Percentiles rank a stretch among this genome's conserved stretches.
Evolutionary conservation across 2,888 invertebrate species (phyloP).

Genomic region (Pachliopta kotzebuea): DNA sequence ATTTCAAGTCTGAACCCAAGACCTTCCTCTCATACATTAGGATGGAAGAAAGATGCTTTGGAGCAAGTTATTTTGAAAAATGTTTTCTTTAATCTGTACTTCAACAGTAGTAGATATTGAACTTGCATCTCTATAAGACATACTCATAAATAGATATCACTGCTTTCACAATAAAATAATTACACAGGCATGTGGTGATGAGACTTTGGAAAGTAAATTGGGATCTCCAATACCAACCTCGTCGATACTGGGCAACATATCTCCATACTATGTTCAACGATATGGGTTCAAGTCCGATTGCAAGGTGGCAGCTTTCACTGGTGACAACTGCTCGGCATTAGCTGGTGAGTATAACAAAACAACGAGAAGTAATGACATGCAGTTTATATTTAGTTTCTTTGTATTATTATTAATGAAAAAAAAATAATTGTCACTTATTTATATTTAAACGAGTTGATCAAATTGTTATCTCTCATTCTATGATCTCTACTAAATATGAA

Average conservation of each 20-base stretch:
- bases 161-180: neutral
- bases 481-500: no score
- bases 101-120: no score
- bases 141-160: no score
- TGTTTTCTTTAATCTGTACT: no score
- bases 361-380: neutral
- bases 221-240: constrained; percentile 87
- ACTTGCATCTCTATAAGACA: no score
- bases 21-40: no score
- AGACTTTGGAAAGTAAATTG: constrained; percentile 84
- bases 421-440: no score
- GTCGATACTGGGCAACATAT: constrained; percentile 85
- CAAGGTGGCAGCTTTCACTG: constrained; percentile 93
- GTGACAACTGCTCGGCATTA: constrained; percentile 95
- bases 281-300: constrained; percentile 92
- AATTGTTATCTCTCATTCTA: no score
- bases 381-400: neutral
- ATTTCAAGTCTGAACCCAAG: no score
- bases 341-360: constrained; percentile 78
- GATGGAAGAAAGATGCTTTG: no score
- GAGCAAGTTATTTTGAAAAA: no score
- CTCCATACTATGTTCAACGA: constrained; percentile 90
- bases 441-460: no score
- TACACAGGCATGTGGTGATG: constrained; percentile 86
- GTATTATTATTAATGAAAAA: neutral